Base-by-base conservation (phyloP, 2,797 vertebrate genomes). In the Gobionotothen gibberifrons region DNA sequence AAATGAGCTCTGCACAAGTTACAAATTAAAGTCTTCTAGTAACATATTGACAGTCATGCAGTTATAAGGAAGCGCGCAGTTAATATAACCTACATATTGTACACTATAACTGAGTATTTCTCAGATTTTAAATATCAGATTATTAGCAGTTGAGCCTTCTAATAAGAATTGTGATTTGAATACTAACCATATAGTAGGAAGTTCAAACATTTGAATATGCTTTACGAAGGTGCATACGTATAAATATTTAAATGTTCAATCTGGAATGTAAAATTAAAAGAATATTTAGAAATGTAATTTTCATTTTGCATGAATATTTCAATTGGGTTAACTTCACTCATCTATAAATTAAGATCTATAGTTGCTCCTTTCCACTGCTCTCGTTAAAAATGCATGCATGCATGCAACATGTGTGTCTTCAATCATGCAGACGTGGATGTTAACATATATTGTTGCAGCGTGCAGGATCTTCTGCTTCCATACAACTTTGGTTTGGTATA, bases 301-400 rank as follows among this genome's bases (percentile, higher is more conserved):
- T 59, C 52, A 69, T 61, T 40, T 71, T 40, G 39, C 67, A 79
- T 87, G 19, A 82, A 90, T 82, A 80, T 83, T 89, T 85, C 7
- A 88, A 67, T 49, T 74, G 46, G 64, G 51, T 81, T 87, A 86
- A 87, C 69, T 64, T 82, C 51, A 54, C 54, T 74, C 84, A 81
- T 83, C 72, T 69, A 85, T 85, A 76, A 78, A 87, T 88, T 3
- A 85, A 57, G 36, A 61, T 76, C 58, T 21, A 68, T 55, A 61
- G 74, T 83, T 55, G 61, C 68, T 79, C 56, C 56, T 43, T 59
- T 65, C n/a, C n/a, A 16, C 43, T 21, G 65, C 49, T 21, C 13
- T 78, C 59, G 69, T 90, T 47, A 81, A 84, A 79, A 74, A 82
- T 83, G 53, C 13, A 88, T 66, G 48, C 9, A 15, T 17, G 16